Evolutionary conservation across 2,888 invertebrate species (phyloP).

Genomic region (Agrypnus murinus): DNA sequence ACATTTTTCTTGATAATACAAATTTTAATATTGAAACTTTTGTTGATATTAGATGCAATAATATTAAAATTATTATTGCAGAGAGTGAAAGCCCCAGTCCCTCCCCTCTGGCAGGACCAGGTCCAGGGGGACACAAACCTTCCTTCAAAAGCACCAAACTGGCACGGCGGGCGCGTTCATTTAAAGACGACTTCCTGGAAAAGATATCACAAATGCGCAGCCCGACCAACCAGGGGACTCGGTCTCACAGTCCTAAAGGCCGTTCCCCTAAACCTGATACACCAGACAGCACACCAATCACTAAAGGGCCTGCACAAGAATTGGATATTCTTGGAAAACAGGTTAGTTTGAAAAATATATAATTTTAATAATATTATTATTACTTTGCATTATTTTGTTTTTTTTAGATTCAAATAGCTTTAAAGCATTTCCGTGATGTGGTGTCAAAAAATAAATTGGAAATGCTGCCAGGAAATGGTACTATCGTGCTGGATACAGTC

Average conservation of each 20-base stretch:
- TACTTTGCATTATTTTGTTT: slow-evolving; percentile 38
- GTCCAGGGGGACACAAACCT: slow-evolving; percentile 83
- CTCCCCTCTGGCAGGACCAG: slow-evolving; percentile 67
- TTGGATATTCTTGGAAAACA: slow-evolving; percentile 58
- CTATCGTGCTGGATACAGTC: slow-evolving; percentile 93
- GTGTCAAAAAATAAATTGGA: slow-evolving; percentile 93
- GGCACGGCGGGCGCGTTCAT: slow-evolving; percentile 90
- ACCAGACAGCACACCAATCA: slow-evolving; percentile 70
- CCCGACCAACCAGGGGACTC: slow-evolving; percentile 72
- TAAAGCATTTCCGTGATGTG: slow-evolving; percentile 94
- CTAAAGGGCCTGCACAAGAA: slow-evolving; percentile 65
- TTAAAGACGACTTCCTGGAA: slow-evolving; percentile 94
- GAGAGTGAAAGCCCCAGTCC: slow-evolving; percentile 65
- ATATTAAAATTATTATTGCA: slow-evolving; percentile 52
- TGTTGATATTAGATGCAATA: too few relatives aligned
- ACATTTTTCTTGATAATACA: too few relatives aligned
- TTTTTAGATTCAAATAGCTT: slow-evolving; percentile 79
- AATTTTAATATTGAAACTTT: too few relatives aligned
- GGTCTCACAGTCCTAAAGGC: slow-evolving; percentile 71
- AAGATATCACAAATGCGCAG: slow-evolving; percentile 93
- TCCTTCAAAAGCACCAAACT: slow-evolving; percentile 88
- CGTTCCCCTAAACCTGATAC: slow-evolving; percentile 67
- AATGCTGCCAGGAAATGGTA: slow-evolving; percentile 95
- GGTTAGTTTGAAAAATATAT: slow-evolving; percentile 43
- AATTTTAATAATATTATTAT: not conserved